phyloP scores from a whole-genome alignment of 2,797 vertebrate genomes.

The Chelidonichthys spinosus region DNA sequence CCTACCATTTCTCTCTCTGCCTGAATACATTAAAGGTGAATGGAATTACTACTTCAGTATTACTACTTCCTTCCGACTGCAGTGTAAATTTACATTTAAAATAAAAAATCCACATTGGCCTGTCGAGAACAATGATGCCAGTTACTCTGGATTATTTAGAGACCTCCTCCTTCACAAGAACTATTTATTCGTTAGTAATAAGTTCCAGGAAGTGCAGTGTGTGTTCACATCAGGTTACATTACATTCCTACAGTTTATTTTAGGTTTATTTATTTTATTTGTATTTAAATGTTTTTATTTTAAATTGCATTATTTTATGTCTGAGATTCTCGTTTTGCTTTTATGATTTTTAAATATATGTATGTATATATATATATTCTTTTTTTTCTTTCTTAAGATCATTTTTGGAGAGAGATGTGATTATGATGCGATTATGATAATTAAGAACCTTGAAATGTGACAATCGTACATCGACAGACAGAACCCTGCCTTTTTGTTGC shows the following conservation, averaged over 20 bases:
- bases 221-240: neutral
- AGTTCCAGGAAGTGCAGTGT: neutral
- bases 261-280: too few species aligned
- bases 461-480: neutral
- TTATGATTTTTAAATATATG: too few species aligned
- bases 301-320: too few species aligned
- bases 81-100: neutral
- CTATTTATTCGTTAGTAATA: neutral
- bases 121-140: neutral
- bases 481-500: neutral
- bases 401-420: too few species aligned
- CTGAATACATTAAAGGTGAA: neutral
- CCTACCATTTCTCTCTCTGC: neutral
- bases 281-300: too few species aligned
- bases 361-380: too few species aligned
- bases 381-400: too few species aligned
- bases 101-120: neutral
- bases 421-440: neutral
- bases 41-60: neutral
- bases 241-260: too few species aligned
- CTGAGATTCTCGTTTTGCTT: too few species aligned
- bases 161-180: neutral
- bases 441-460: neutral
- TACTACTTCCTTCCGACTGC: neutral
- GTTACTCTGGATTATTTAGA: neutral